phyloP scores from a whole-genome alignment of 2,113 vertebrate genomes.

The Esox niger region DNA sequence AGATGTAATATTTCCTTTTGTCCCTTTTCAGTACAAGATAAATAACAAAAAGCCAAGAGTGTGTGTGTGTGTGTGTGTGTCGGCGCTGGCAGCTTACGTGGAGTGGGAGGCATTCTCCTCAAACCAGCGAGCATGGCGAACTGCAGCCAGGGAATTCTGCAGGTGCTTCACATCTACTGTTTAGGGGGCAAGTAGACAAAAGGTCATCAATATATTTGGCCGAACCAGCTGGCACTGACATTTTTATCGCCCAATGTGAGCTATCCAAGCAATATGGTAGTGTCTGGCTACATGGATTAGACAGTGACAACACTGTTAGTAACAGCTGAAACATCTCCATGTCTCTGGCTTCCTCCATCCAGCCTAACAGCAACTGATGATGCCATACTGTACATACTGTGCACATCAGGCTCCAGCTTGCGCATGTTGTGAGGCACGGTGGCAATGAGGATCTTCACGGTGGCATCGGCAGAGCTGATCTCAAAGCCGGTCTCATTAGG shows the following conservation, averaged over 20 bases:
- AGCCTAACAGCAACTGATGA: background rate
- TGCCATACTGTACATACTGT: constrained; percentile 64
- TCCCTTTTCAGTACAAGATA: background rate
- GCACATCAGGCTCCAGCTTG: constrained; percentile 83
- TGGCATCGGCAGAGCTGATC: constrained; percentile 82
- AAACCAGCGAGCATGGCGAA: constrained; percentile 86
- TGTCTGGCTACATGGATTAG: no score
- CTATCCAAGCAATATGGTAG: no score
- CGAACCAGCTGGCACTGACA: no score
- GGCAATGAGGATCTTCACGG: constrained; percentile 85
- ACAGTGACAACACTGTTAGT: no score
- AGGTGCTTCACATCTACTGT: constrained; percentile 89
- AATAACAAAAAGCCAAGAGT: background rate
- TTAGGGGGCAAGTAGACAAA: background rate
- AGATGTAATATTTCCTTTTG: background rate
- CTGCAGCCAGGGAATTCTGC: constrained; percentile 81
- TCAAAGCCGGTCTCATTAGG: constrained; percentile 71
- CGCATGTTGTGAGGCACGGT: constrained; percentile 85
- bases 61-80: background rate
- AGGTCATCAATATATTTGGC: no score
- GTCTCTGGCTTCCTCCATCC: no score
- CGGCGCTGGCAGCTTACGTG: constrained; percentile 69
- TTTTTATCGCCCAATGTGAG: no score
- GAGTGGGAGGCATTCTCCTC: constrained; percentile 88
- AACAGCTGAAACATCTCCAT: no score